Evolutionary conservation across 1,140 invertebrate species (phyloP).

Genomic region (Bombus superbus): DNA sequence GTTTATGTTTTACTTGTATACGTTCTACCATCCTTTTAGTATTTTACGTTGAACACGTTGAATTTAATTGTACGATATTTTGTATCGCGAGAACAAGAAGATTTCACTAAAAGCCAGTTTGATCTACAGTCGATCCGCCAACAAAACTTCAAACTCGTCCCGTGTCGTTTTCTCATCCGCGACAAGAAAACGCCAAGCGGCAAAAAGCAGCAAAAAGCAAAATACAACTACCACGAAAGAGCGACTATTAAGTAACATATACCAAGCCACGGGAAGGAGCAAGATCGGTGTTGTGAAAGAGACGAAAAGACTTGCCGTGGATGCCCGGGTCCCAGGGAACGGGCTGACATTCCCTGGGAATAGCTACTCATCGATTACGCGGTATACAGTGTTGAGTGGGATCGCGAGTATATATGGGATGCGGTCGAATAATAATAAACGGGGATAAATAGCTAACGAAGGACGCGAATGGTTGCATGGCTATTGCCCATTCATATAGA

Average conservation of each 20-base stretch:
- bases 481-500: constrained; percentile 76
- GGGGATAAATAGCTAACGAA: constrained; percentile 76
- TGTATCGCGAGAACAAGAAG: neutral
- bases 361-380: constrained; percentile 64
- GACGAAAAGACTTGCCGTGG: neutral
- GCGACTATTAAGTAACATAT: too few relatives aligned
- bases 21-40: neutral
- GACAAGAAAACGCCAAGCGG: too few relatives aligned
- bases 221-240: too few relatives aligned
- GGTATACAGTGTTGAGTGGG: constrained; percentile 45
- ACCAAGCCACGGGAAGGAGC: too few relatives aligned
- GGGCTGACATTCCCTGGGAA: constrained; percentile 38
- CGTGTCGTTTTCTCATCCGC: too few relatives aligned
- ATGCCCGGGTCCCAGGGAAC: constrained; percentile 33
- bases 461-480: constrained; percentile 73
- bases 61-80: neutral
- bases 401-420: constrained; percentile 37
- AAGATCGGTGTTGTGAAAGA: too few relatives aligned
- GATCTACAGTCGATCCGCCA: too few relatives aligned
- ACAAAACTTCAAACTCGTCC: too few relatives aligned
- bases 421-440: constrained; percentile 68
- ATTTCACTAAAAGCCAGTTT: neutral
- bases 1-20: neutral
- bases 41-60: neutral
- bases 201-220: too few relatives aligned